A percentile compares a stretch with the other conserved stretches of the same genome.
These are phyloP conservation scores for Rhegmatorhina hoffmannsi DNA, from an alignment of 2,113 vertebrate species.

Conservation along the genomic window DNA sequence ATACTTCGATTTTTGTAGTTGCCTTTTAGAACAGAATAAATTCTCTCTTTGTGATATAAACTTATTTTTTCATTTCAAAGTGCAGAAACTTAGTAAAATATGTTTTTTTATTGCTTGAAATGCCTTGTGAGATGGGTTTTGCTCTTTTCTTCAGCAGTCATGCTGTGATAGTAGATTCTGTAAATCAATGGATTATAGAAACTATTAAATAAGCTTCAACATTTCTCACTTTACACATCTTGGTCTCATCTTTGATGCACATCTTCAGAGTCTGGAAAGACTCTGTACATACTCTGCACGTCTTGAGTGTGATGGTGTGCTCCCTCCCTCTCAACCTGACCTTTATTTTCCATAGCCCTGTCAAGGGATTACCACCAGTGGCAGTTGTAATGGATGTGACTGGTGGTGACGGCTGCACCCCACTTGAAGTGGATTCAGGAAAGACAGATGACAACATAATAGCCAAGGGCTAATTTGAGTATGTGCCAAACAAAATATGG, in stretches of 20 bases:
- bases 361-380: no score
- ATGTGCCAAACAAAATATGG: neutral
- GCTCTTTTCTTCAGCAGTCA: neutral
- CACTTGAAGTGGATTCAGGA: fast-evolving
- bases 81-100: neutral
- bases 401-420: fast-evolving
- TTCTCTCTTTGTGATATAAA: fast-evolving
- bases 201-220: neutral
- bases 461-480: neutral
- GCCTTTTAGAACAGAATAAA: neutral
- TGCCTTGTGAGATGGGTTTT: neutral
- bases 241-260: neutral
- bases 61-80: neutral
- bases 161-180: neutral
- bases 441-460: neutral
- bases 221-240: neutral
- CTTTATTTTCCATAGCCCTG: neutral
- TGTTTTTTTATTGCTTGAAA: neutral
- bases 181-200: neutral
- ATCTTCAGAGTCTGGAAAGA: neutral
- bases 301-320: neutral
- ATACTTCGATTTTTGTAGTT: neutral
- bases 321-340: neutral
- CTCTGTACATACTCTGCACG: neutral
- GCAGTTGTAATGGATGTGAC: neutral